Evolutionary conservation across 2,888 invertebrate genomes (phyloP).

Genomic region (Polyploca ridens): DNA sequence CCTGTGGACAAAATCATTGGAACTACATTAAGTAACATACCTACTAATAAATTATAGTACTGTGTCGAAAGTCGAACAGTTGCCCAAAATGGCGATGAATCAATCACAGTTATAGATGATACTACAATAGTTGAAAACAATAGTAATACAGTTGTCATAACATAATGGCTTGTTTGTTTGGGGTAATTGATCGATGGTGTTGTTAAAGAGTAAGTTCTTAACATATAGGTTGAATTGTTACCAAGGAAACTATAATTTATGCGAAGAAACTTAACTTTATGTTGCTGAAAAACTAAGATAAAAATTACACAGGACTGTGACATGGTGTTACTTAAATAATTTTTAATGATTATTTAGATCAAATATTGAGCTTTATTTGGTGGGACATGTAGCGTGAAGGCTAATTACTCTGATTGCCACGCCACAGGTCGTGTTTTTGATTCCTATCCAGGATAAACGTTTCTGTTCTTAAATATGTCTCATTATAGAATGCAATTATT

Average conservation of each 20-base stretch:
- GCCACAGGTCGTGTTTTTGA: no score
- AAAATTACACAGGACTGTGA: no score
- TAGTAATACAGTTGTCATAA: conserved; percentile 1
- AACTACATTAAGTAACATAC: not conserved
- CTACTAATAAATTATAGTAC: not conserved
- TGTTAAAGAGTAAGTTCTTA: not conserved
- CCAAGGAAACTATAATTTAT: not conserved
- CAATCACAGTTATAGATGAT: conserved; percentile 4
- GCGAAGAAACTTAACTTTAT: not conserved
- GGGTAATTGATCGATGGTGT: not conserved
- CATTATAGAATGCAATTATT: no score
- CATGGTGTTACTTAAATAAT: no score
- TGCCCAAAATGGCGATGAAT: not conserved
- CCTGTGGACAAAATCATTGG: not conserved
- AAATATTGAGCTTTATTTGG: not conserved
- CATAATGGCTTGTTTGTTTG: conserved; percentile 8
- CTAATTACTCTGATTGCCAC: no score
- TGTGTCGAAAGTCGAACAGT: not conserved
- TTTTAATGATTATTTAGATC: no score
- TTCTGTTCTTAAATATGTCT: no score
- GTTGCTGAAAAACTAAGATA: no score
- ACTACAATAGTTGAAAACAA: not conserved
- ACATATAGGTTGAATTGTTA: not conserved
- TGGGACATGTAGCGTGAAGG: no score
- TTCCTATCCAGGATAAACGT: no score